Evolutionary conservation across 2,888 invertebrate species (phyloP).

Genomic region (Cheilosia pagana): DNA sequence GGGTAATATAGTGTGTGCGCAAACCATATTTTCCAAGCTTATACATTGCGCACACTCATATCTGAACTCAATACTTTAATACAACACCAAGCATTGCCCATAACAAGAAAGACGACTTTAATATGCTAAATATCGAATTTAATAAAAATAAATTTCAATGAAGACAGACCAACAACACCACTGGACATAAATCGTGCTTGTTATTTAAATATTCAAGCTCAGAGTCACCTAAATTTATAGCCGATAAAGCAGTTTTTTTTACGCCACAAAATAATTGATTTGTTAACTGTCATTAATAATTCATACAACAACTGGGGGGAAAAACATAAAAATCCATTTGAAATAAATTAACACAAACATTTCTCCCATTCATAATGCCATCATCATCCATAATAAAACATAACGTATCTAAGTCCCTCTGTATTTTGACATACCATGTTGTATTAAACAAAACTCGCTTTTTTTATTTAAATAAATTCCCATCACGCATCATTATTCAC

Average conservation of each 20-base stretch:
- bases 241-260: conserved; percentile 16
- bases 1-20: too few species aligned
- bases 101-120: too few species aligned
- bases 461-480: conserved; percentile 32
- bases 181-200: too few species aligned
- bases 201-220: too few species aligned
- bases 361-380: conserved; percentile 30
- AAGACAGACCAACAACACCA: too few species aligned
- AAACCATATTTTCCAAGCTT: too few species aligned
- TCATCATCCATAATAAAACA: conserved; percentile 42
- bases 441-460: conserved; percentile 7
- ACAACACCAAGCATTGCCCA: too few species aligned
- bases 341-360: conserved; percentile 51
- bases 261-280: conserved; percentile 31
- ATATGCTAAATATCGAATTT: too few species aligned
- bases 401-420: conserved; percentile 12
- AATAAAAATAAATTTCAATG: too few species aligned
- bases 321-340: conserved; percentile 29
- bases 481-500: conserved; percentile 65
- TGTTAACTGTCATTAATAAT: conserved; percentile 60
- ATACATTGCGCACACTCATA: too few species aligned
- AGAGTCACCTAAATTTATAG: conserved; percentile 21
- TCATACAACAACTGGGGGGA: conserved; percentile 22
- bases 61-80: too few species aligned
- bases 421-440: conserved; percentile 40